Evolutionary conservation across 2,797 vertebrate genomes (phyloP).

Genomic region (Rhinoraja longicauda): DNA sequence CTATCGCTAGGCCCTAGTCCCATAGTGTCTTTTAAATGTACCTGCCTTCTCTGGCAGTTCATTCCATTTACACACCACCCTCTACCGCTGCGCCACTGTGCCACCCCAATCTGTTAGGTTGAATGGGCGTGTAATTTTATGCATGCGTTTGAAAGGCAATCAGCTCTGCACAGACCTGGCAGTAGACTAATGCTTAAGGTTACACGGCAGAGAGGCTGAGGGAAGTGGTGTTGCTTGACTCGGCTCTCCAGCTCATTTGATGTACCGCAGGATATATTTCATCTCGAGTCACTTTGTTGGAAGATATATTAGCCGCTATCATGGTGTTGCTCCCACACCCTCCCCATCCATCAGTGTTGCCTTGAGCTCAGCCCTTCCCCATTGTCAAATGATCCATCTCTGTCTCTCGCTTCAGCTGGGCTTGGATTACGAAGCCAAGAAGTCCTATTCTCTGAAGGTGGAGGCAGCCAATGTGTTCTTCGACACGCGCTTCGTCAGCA

Average conservation of each 20-base stretch:
- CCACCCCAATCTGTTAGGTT: background rate
- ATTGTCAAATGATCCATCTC: background rate
- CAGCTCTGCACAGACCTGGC: background rate
- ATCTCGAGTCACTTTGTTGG: background rate
- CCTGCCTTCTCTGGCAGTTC: too few species aligned
- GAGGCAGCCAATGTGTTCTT: constrained; percentile 81
- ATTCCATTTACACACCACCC: too few species aligned
- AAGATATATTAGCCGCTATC: background rate
- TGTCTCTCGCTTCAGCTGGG: constrained; percentile 65
- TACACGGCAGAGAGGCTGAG: background rate
- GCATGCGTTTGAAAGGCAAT: background rate
- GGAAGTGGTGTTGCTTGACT: background rate
- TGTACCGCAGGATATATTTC: background rate
- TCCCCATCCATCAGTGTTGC: background rate
- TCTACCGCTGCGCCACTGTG: too few species aligned
- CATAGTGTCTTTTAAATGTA: too few species aligned
- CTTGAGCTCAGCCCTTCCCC: background rate
- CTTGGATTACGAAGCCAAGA: constrained; percentile 89
- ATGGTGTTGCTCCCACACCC: background rate
- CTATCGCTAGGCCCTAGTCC: too few species aligned
- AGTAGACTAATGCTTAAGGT: background rate
- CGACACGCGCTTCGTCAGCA: constrained; percentile 70
- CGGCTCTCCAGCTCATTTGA: background rate
- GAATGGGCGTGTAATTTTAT: background rate
- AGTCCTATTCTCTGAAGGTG: constrained; percentile 82